Conservation (phyloP, 2,797 vertebrate genomes). For the Botia kubotai region DNA sequence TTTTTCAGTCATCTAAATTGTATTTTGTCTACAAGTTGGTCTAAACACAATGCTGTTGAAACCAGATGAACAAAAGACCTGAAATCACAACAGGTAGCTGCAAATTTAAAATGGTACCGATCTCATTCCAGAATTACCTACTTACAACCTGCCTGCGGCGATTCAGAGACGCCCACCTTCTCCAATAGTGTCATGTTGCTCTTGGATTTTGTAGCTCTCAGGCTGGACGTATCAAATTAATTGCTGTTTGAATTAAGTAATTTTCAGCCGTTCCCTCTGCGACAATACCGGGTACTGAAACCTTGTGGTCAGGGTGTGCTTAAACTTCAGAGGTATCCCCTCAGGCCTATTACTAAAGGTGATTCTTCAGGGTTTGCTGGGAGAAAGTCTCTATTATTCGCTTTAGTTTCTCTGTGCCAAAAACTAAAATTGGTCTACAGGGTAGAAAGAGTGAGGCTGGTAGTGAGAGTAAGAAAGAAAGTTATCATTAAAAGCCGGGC, state of each 20-base stretch:
- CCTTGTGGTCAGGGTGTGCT: conserved; percentile 69
- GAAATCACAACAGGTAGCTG: not conserved
- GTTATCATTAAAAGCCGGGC: conserved; percentile 71
- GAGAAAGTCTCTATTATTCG: conserved; percentile 64
- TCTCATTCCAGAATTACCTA: not conserved
- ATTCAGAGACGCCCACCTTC: not conserved
- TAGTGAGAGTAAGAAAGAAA: conserved; percentile 56
- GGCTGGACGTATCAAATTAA: conserved; percentile 68
- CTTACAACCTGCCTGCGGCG: not conserved
- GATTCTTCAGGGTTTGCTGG: conserved; percentile 68
- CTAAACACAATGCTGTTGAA: not conserved
- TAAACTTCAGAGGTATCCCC: conserved; percentile 67
- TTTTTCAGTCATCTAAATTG: not conserved
- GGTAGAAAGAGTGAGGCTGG: conserved; percentile 44
- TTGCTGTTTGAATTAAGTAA: conserved; percentile 69
- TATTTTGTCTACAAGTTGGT: not conserved
- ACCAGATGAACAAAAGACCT: not conserved
- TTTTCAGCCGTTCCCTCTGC: conserved; percentile 67
- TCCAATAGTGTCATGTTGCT: not conserved
- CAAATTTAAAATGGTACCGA: conserved; percentile 4
- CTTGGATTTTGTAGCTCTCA: conserved; percentile 56
- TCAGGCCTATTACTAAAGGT: conserved; percentile 73
- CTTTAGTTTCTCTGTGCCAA: conserved; percentile 58
- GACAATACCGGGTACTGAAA: conserved; percentile 68
- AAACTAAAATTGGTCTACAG: conserved; percentile 69